Evolutionary conservation across 2,113 vertebrate genomes (phyloP).

Genomic region (Sorex araneus): DNA sequence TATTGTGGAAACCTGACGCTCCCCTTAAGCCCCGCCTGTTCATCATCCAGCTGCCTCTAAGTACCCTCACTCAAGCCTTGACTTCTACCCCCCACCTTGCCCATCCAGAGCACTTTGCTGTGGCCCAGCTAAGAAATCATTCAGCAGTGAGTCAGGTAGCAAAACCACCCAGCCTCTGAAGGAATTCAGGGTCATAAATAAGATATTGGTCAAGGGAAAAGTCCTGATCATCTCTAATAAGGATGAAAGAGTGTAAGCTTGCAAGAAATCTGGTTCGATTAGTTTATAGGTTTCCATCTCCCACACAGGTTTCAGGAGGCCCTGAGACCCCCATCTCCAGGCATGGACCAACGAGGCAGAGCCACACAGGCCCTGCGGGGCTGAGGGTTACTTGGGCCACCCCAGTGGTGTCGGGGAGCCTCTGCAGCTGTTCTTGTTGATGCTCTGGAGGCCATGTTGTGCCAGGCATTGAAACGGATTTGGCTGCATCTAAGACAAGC

Average conservation of each 20-base stretch:
- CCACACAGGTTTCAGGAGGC: too few relatives aligned
- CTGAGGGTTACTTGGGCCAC: too few relatives aligned
- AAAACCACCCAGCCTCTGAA: background rate
- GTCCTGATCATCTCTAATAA: background rate
- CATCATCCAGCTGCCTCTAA: rapidly evolving
- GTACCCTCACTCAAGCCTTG: background rate
- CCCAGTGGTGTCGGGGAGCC: too few relatives aligned
- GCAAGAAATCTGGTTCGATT: background rate
- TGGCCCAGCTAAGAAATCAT: background rate
- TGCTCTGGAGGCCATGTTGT: too few relatives aligned
- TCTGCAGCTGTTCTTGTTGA: too few relatives aligned
- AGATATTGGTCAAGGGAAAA: background rate
- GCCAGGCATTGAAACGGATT: too few relatives aligned
- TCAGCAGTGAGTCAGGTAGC: background rate
- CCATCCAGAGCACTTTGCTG: background rate
- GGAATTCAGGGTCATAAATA: background rate
- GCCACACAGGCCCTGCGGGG: too few relatives aligned
- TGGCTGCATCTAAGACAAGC: too few relatives aligned
- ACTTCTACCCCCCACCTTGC: rapidly evolving
- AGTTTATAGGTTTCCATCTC: too few relatives aligned
- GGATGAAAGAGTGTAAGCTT: background rate
- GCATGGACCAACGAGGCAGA: too few relatives aligned
- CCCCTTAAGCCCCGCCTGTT: rapidly evolving
- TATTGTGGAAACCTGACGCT: background rate
- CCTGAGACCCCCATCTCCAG: too few relatives aligned